phyloP scores from a whole-genome alignment of 2,888 invertebrate species.

The Drosophila longiperda region DNA sequence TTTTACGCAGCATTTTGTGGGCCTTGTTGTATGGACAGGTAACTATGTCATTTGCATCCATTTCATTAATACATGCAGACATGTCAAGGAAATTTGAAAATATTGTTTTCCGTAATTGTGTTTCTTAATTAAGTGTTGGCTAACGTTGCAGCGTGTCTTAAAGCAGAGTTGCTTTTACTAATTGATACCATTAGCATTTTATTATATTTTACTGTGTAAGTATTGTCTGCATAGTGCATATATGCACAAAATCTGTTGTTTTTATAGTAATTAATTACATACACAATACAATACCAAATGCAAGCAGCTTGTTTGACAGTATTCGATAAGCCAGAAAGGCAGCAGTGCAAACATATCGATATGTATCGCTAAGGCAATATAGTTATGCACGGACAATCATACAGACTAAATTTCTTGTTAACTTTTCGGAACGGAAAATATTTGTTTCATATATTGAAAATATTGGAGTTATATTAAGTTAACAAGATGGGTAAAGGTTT shows the following conservation, averaged over 20 bases:
- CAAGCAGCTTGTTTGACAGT: background rate
- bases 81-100: conserved; percentile 10
- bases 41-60: conserved; percentile 82
- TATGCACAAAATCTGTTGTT: too few relatives aligned
- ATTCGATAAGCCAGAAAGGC: background rate
- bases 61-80: conserved; percentile 5
- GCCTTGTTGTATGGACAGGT: conserved; percentile 87
- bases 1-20: conserved; percentile 86
- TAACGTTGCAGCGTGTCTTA: conserved; percentile 1
- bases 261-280: too few relatives aligned
- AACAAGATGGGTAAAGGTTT: conserved; percentile 99
- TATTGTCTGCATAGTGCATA: too few relatives aligned
- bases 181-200: too few relatives aligned
- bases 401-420: background rate
- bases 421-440: background rate
- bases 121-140: conserved; percentile 19
- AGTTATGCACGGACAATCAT: background rate
- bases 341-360: conserved; percentile 13
- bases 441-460: conserved; percentile 2
- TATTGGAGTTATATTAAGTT: conserved; percentile 3
- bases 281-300: background rate
- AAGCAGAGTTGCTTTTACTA: background rate
- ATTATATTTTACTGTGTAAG: too few relatives aligned
- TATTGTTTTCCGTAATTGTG: background rate
- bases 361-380: background rate